phyloP scores from a whole-genome alignment of 2,113 vertebrate species.

The Barbus barbus region DNA sequence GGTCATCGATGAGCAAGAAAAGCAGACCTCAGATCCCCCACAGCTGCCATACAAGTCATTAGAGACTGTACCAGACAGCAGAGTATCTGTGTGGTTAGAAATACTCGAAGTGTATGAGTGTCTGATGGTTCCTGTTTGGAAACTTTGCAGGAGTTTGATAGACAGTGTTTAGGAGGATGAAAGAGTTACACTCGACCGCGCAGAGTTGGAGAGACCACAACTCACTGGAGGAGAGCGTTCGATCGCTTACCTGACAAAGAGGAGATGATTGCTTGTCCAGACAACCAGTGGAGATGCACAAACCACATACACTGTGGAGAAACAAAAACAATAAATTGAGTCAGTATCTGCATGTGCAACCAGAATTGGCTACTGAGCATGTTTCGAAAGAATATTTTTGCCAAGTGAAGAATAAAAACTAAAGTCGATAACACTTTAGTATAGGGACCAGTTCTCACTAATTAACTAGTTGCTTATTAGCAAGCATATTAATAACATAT shows the following conservation, averaged over 20 bases:
- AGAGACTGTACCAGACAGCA: slow-evolving; percentile 28
- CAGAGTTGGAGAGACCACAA: not conserved
- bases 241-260: slow-evolving; percentile 17
- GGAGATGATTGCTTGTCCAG: not conserved
- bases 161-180: not conserved
- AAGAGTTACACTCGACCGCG: not conserved
- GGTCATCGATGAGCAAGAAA: slow-evolving; percentile 9
- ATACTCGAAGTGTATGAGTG: not conserved
- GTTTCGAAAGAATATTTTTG: not conserved
- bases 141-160: not conserved
- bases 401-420: too few relatives aligned
- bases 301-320: slow-evolving; percentile 7
- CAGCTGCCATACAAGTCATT: slow-evolving; percentile 34
- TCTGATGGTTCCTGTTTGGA: not conserved
- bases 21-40: not conserved
- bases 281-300: not conserved
- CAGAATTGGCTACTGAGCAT: not conserved
- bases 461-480: too few relatives aligned
- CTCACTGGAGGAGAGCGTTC: not conserved
- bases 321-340: not conserved
- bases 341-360: not conserved
- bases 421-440: too few relatives aligned
- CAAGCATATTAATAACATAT: too few relatives aligned
- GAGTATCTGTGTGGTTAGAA: not conserved
- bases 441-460: too few relatives aligned